These are phyloP conservation scores for Metalampra italica DNA, from an alignment of 2,888 invertebrate genomes.

Conservation along the genomic window DNA sequence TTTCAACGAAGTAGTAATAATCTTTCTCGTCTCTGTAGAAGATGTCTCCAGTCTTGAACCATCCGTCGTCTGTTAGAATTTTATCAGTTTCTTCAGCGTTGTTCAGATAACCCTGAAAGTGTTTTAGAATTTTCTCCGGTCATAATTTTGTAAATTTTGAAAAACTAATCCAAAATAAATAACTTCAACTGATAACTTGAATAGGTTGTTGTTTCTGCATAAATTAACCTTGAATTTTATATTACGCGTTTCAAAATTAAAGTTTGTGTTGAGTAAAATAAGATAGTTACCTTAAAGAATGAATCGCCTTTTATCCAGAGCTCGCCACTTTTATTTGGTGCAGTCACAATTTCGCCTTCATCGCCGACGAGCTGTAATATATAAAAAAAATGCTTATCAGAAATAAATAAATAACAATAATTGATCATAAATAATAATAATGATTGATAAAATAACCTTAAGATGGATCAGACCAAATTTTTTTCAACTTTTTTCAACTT, in stretches of 20 bases:
- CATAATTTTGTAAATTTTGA: too few species aligned
- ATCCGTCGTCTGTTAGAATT: constrained; percentile 39
- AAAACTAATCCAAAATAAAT: constrained; percentile 2
- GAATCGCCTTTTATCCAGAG: constrained; percentile 40
- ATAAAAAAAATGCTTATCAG: constrained; percentile 1
- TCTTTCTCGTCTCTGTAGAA: constrained; percentile 37
- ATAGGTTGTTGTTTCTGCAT: too few species aligned
- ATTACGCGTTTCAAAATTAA: not conserved
- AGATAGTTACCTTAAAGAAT: constrained; percentile 40
- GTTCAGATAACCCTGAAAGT: constrained; percentile 43
- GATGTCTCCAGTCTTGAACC: constrained; percentile 45
- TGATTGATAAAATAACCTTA: too few species aligned
- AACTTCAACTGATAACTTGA: too few species aligned
- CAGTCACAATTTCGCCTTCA: constrained; percentile 22
- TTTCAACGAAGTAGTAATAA: constrained; percentile 41
- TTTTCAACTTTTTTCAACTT: too few species aligned
- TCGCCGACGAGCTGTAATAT: constrained; percentile 31
- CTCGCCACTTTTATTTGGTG: constrained; percentile 31
- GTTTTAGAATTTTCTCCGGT: too few species aligned
- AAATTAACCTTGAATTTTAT: constrained; percentile 36
- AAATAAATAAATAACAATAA: too few species aligned
- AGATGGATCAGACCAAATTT: too few species aligned
- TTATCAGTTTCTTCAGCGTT: constrained; percentile 38
- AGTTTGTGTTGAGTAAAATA: constrained; percentile 2
- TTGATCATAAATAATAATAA: not conserved